Percentiles rank a stretch among this genome's conserved stretches.
Evolutionary conservation across 2,113 vertebrate species (phyloP).

Genomic region (Apodemus sylvaticus): DNA sequence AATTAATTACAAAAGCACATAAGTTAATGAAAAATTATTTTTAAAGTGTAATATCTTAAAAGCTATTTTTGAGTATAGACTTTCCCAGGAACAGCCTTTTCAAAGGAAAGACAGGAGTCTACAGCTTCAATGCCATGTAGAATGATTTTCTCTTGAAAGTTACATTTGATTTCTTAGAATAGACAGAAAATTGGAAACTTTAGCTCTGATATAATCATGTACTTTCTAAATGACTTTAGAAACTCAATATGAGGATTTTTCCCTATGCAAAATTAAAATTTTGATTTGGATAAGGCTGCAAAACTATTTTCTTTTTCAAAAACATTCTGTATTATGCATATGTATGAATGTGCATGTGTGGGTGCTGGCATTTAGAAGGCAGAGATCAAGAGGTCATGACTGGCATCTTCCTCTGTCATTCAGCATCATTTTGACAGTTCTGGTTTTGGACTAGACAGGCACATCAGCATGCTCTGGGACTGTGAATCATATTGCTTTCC

Average conservation of each 20-base stretch:
- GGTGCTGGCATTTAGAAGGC: background rate
- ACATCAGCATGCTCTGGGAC: background rate
- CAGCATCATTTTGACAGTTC: background rate
- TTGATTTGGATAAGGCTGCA: background rate
- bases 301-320: background rate
- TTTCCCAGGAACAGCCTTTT: background rate
- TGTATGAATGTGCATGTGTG: background rate
- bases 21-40: constrained; percentile 3
- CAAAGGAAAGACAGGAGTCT: background rate
- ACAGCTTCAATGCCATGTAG: background rate
- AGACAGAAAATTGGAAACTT: background rate
- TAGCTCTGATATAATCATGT: background rate
- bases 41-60: constrained; percentile 1
- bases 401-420: background rate
- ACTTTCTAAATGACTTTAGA: background rate
- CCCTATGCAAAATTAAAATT: background rate
- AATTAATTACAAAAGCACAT: background rate
- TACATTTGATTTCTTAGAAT: background rate
- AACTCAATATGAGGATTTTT: background rate
- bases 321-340: background rate
- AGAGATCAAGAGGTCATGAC: background rate
- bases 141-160: background rate
- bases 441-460: background rate
- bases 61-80: background rate
- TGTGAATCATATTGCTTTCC: fast-evolving